Evolutionary conservation across 2,113 vertebrate species (phyloP).

Genomic region (Enhydra lutris): DNA sequence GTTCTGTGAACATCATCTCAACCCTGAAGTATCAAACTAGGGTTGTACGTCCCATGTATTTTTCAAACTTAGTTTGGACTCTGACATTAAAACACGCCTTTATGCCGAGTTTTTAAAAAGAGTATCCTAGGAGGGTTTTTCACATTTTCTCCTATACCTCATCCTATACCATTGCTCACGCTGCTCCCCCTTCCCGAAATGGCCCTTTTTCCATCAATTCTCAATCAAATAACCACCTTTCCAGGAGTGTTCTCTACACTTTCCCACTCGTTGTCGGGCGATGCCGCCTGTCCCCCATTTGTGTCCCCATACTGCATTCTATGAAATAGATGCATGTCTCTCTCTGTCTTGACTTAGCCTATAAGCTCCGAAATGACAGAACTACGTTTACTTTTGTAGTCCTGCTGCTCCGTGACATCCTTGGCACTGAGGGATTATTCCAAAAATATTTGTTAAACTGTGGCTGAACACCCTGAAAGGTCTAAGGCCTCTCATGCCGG

Average conservation of each 20-base stretch:
- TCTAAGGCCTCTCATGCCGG: not conserved
- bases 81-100: not conserved
- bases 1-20: not conserved
- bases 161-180: accelerated
- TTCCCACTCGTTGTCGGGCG: accelerated
- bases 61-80: not conserved
- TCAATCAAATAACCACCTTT: not conserved
- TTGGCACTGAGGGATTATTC: not conserved
- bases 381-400: not conserved
- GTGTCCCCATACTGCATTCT: accelerated
- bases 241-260: not conserved
- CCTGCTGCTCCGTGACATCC: not conserved
- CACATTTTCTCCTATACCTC: not conserved
- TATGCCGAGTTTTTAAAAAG: not conserved
- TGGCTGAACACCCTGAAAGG: not conserved
- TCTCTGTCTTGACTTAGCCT: not conserved
- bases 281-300: accelerated
- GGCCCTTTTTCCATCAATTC: not conserved
- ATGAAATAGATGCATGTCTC: not conserved
- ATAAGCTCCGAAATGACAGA: not conserved
- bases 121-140: not conserved
- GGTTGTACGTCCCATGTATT: not conserved
- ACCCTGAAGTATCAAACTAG: not conserved
- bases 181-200: not conserved
- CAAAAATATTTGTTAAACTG: not conserved